phyloP scores from a whole-genome alignment of 53 echinoderm and acorn worm genomes.

The Holothuria leucospilota region DNA sequence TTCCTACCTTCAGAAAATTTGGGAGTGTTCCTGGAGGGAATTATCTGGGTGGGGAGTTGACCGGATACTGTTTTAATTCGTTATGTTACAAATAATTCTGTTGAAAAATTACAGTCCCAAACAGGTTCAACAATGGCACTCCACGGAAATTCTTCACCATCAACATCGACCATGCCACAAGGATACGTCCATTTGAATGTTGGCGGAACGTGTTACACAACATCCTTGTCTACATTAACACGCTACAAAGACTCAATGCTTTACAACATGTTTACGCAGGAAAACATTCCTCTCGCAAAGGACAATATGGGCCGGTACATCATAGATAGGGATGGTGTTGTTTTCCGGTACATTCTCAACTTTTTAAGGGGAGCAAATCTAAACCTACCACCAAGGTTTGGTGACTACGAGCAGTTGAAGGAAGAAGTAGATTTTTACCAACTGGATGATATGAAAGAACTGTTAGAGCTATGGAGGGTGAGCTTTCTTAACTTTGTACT shows the following conservation, averaged over 20 bases:
- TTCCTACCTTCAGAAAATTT: no score
- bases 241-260: conserved; percentile 93
- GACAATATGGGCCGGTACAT: conserved; percentile 80
- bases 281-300: conserved; percentile 70
- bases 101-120: no score
- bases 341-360: conserved; percentile 85
- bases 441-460: conserved; percentile 82
- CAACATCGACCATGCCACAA: not conserved
- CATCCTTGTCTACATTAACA: conserved; percentile 75
- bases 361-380: conserved; percentile 84
- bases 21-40: no score
- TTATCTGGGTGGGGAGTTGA: no score
- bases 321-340: conserved; percentile 88
- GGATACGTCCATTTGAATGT: conserved; percentile 76
- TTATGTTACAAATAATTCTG: no score
- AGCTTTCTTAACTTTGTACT: not conserved
- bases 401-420: conserved; percentile 79
- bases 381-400: conserved; percentile 79
- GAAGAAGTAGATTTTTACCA: conserved; percentile 95
- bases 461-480: conserved; percentile 13
- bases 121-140: no score
- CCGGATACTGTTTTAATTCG: no score
- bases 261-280: conserved; percentile 85
- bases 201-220: conserved; percentile 85
- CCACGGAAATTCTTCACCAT: no score